Conservation (phyloP, 1,140 invertebrate species). For the Odontomachus brunneus region DNA sequence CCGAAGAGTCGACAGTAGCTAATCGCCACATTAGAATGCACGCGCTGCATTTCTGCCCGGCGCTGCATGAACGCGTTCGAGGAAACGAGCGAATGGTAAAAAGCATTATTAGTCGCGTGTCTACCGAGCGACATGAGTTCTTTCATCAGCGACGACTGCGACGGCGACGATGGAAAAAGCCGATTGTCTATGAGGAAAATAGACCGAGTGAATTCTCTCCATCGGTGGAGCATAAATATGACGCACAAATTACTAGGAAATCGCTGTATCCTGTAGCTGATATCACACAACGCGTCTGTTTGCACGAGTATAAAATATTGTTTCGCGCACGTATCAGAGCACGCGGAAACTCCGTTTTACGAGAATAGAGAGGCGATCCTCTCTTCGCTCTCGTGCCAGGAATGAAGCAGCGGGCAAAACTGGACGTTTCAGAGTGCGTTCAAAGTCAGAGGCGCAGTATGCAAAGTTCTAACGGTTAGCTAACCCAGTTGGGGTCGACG, state of each 20-base stretch:
- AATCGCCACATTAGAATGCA: too few relatives aligned
- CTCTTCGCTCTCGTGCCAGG: too few relatives aligned
- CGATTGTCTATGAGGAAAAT: not conserved
- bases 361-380: too few relatives aligned
- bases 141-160: too few relatives aligned
- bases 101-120: not conserved
- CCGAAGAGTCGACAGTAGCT: not conserved
- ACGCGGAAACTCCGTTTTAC: too few relatives aligned
- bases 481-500: constrained; percentile 40
- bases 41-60: too few relatives aligned
- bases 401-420: not conserved
- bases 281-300: not conserved
- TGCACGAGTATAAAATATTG: not conserved
- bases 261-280: not conserved
- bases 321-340: too few relatives aligned
- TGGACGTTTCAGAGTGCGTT: not conserved
- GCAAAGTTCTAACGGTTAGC: not conserved
- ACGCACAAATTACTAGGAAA: constrained; percentile 10
- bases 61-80: too few relatives aligned
- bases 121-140: not conserved
- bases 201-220: not conserved
- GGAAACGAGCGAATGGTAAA: not conserved
- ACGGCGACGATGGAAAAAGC: not conserved
- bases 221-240: not conserved
- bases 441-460: not conserved